phyloP scores from a whole-genome alignment of 2,113 vertebrate species.

The Salvator merianae region DNA sequence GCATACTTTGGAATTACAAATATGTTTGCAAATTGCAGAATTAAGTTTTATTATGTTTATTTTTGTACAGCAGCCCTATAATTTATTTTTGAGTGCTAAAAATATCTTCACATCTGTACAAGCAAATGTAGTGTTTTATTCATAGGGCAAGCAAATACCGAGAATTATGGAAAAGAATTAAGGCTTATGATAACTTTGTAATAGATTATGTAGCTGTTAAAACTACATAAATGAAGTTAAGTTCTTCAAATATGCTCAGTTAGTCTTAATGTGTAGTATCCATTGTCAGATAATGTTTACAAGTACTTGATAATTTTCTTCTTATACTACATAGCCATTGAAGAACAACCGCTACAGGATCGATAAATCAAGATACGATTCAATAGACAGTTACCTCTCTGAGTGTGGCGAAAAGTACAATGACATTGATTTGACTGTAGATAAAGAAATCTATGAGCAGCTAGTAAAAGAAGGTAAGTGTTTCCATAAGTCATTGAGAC shows the following conservation, averaged over 20 bases:
- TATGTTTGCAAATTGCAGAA: not conserved
- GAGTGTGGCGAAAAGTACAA: conserved; percentile 97
- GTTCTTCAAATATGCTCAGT: no score
- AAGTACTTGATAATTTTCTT: conserved; percentile 70
- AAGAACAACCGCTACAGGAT: conserved; percentile 94
- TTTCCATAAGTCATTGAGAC: conserved; percentile 38
- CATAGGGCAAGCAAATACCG: not conserved
- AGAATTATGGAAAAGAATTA: not conserved
- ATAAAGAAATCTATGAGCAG: conserved; percentile 90
- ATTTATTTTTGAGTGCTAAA: not conserved
- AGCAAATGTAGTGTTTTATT: no score
- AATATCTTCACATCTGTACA: not conserved
- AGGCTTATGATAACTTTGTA: not conserved
- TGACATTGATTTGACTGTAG: conserved; percentile 94
- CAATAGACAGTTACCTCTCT: conserved; percentile 98
- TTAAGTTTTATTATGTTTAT: not conserved
- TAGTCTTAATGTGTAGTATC: not conserved
- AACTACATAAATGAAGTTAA: not conserved
- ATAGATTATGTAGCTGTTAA: not conserved
- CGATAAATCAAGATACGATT: conserved; percentile 97
- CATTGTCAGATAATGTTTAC: conserved; percentile 57
- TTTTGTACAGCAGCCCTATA: not conserved
- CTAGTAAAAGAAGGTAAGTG: conserved; percentile 89
- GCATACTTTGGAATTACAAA: not conserved
- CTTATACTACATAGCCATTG: conserved; percentile 84